phyloP scores from a whole-genome alignment of 2,888 invertebrate species.

The Thymelicus lineola region DNA sequence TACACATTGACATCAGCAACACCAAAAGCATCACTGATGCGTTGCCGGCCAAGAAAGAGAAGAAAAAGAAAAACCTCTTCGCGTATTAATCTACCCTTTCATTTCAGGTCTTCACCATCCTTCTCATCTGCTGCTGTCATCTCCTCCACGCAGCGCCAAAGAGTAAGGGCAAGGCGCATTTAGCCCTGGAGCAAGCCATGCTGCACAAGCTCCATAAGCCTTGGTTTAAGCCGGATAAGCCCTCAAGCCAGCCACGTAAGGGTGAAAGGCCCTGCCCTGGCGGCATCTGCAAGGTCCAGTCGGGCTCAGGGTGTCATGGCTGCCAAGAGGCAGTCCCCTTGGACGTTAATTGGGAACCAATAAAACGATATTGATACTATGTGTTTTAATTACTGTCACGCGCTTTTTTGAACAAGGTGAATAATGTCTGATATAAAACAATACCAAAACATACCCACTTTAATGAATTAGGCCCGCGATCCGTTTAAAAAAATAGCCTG shows the following conservation, averaged over 20 bases:
- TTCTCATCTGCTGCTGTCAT: constrained; percentile 33
- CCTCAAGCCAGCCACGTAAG: constrained; percentile 56
- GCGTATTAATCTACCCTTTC: no score
- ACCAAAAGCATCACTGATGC: no score
- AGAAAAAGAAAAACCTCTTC: no score
- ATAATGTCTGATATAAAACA: no score
- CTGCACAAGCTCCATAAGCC: constrained; percentile 60
- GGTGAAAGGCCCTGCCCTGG: constrained; percentile 60
- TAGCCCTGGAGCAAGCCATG: constrained; percentile 53
- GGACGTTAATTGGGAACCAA: constrained; percentile 45
- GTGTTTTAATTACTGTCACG: neutral
- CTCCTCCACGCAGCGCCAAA: constrained; percentile 38
- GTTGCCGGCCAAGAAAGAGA: no score
- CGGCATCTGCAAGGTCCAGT: constrained; percentile 51
- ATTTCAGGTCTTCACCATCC: constrained; percentile 32
- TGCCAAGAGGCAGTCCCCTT: constrained; percentile 56
- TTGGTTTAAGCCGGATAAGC: constrained; percentile 53
- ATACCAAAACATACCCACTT: no score
- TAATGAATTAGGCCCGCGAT: no score
- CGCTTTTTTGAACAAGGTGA: no score
- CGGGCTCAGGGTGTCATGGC: constrained; percentile 47
- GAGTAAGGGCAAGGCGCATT: constrained; percentile 33
- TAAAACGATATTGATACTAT: constrained; percentile 25
- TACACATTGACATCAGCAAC: no score
- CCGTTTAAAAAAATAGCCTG: no score